Percentiles rank a stretch among this genome's conserved stretches.
phyloP scores from a whole-genome alignment of 2,888 invertebrate genomes.

The Anoncus sp. region DNA sequence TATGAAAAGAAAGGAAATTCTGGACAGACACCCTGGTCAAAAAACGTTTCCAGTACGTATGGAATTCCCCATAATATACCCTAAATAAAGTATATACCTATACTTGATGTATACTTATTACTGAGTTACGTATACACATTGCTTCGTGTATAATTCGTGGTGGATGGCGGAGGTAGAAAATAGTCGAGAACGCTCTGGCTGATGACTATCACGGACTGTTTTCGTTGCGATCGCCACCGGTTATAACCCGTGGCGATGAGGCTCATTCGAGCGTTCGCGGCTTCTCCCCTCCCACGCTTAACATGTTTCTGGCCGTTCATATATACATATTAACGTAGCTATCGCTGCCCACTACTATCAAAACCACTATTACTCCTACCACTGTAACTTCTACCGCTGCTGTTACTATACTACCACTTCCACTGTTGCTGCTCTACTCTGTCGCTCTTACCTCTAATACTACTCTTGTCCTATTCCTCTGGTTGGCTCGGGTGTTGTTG shows the following conservation, averaged over 20 bases:
- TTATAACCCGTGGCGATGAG: conserved; percentile 37
- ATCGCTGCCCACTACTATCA: neutral
- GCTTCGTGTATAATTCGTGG: conserved; percentile 39
- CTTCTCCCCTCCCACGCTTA: conserved; percentile 39
- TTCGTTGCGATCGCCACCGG: conserved; percentile 38
- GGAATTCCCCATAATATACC: no score
- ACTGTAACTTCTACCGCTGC: conserved; percentile 1
- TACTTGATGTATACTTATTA: neutral
- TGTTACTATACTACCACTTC: neutral
- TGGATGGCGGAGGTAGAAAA: conserved; percentile 16
- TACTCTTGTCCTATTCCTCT: neutral
- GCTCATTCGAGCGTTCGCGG: conserved; percentile 39
- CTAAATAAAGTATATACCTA: neutral
- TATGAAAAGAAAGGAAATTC: no score
- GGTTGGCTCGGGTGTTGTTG: conserved; percentile 18
- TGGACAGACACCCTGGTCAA: no score
- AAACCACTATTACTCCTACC: neutral
- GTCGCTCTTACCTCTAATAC: conserved; percentile 4
- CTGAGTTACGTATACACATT: conserved; percentile 38
- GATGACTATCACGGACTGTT: conserved; percentile 22
- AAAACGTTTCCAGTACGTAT: no score
- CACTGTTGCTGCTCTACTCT: conserved; percentile 1
- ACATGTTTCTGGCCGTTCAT: conserved; percentile 46
- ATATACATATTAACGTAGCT: no score
- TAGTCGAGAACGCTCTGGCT: conserved; percentile 21